phyloP scores from a whole-genome alignment of 1,140 invertebrate genomes.

The Leptopilina clavipes region DNA sequence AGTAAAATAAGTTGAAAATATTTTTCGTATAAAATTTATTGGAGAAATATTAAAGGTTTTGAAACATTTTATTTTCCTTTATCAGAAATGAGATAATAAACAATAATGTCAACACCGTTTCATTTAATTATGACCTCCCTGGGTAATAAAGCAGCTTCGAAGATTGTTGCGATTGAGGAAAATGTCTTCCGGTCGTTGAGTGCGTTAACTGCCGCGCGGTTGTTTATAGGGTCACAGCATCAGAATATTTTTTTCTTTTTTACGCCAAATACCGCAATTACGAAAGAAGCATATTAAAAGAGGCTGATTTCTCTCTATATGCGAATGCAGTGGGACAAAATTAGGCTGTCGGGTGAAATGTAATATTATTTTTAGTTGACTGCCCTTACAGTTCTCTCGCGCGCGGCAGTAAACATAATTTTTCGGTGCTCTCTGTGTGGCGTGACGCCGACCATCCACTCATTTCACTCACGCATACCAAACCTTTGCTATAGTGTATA shows the following conservation, averaged over 20 bases:
- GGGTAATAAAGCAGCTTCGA: slow-evolving; percentile 40
- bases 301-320: no score
- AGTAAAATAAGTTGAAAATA: no score
- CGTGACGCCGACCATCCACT: slow-evolving; percentile 70
- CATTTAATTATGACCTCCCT: slow-evolving; percentile 17
- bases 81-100: slow-evolving; percentile 17
- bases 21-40: no score
- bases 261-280: slow-evolving; percentile 49
- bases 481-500: slow-evolving; percentile 46
- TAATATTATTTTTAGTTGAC: slow-evolving; percentile 71
- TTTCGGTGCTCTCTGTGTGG: slow-evolving; percentile 62
- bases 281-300: slow-evolving; percentile 39
- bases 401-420: slow-evolving; percentile 71
- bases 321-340: slow-evolving; percentile 52
- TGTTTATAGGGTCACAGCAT: slow-evolving; percentile 41
- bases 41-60: no score
- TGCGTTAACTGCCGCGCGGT: slow-evolving; percentile 51
- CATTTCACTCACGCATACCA: slow-evolving; percentile 66
- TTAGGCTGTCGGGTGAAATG: slow-evolving; percentile 64
- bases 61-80: no score
- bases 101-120: neutral
- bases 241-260: slow-evolving; percentile 46
- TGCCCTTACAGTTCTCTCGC: slow-evolving; percentile 58
- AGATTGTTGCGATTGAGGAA: slow-evolving; percentile 53
- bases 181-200: slow-evolving; percentile 66